Evolutionary conservation across 2,888 invertebrate genomes (phyloP), one percentile per base, ranked within the genome.

Genomic region (Cenopis cana): DNA sequence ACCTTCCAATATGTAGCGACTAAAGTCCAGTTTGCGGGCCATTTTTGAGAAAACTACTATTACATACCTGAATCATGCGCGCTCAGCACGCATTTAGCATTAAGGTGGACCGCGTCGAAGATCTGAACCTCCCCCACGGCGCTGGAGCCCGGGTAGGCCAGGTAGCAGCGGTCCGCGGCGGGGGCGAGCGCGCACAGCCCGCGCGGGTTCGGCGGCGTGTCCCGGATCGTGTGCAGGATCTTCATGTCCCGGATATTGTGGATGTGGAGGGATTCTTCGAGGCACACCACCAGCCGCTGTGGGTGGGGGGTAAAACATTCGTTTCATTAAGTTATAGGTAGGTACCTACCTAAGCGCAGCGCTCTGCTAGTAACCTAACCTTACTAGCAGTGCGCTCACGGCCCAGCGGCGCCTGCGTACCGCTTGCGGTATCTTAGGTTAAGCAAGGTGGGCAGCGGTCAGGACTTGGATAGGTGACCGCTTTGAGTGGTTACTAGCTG

Each of bases 241-340:
- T 98, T 98, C 99, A 99, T 99, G 89, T 99, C 98, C 80, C 97
- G 96, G 83, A 99, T 99, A 93, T 99, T 99, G 95, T 99, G 99
- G 87, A 99, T 98, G 91, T 99, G 99, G 78, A 99, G 95, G 80
- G 98, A 98, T 89, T 99, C 99, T 92, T 99, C 99, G 82, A 99
- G 94, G 89, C 99, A 99, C 78, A 99, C 99, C 77, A 99, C 97
- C 88, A 99, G 94, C 84, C 99, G 95, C 97, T 97, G 94, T 33
- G 18, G 50, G 18, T 1, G 1, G 9, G 4, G 14, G 14, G 24
- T 24, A 24, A 24, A 24, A n/a, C n/a, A n/a, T n/a, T n/a, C n/a
- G n/a, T n/a, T n/a, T n/a, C n/a, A n/a, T n/a, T n/a, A n/a, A n/a
- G n/a, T n/a, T n/a, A n/a, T n/a, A n/a, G n/a, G n/a, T n/a, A n/a